Base-by-base conservation (phyloP, 2,113 vertebrate species). In the Panurus biarmicus region DNA sequence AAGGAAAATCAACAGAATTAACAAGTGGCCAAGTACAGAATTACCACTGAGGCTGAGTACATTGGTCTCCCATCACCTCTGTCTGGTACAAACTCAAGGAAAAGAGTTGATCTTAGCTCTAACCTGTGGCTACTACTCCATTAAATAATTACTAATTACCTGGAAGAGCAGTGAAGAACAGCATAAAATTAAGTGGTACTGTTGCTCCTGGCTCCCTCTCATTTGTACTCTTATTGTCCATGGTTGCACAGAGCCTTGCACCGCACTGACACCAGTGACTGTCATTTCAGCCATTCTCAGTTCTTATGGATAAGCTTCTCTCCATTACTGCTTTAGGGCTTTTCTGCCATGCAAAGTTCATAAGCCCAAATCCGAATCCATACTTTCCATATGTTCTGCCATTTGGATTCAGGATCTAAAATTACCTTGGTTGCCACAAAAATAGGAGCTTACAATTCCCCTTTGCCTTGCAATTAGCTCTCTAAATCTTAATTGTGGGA, bases 381-480 rank as follows among this genome's bases (percentile, higher is more conserved):
- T 92, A 54, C 75, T 80, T 88, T 77, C 75, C 69, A 12, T 85
- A 83, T 47, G 71, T 80, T 94, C 71, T 16, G 47, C 47, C 67
- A 66, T 62, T 91, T 78, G 70, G 35, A 95, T 81, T 35, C 73
- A 87, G 51, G 57, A 91, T 78, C 80, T 94, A 93, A 96, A 95
- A 95, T 81, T 89, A 90, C 88, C 38, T 83, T 80, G 40, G 76
- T 31, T 77, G 76, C 25, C 94, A 90, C 48, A 91, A 95, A 94
- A 95, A 92, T 54, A 94, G 90, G 88, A 92, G 82, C 83, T 92
- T 80, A 83, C 50, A 93, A 90, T 86, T 94, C 92, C 88, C 88
- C 69, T 93, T 93, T 92, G 83, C 94, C 60, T 93, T 88, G 90
- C 94, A 96, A 95, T 95, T 95, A 95, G 79, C 75, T 93, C 72